Percentiles rank a stretch among this genome's conserved stretches.
phyloP scores from a whole-genome alignment of 2,888 invertebrate species.

The Tinea pellionella region DNA sequence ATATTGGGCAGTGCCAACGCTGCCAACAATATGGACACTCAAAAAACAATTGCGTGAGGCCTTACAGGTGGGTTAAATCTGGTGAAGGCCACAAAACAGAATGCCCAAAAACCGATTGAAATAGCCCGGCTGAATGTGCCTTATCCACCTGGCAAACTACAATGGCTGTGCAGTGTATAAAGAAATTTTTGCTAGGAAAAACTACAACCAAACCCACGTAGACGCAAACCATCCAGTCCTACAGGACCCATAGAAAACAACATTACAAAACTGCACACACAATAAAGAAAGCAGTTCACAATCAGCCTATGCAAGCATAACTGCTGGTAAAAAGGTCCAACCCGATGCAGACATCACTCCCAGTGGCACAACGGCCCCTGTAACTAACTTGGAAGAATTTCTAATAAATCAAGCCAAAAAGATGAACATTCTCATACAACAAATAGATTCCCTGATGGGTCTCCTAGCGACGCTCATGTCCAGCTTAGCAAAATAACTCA shows the following conservation, averaged over 20 bases:
- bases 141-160: conserved; percentile 19
- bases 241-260: not conserved
- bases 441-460: no score
- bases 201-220: not conserved
- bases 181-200: conserved; percentile 16
- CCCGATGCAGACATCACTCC: no score
- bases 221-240: not conserved
- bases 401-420: no score
- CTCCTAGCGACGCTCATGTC: no score
- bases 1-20: conserved; percentile 12
- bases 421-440: no score
- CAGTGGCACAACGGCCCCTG: no score
- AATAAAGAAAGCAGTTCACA: not conserved
- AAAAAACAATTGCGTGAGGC: conserved; percentile 19
- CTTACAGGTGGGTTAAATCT: conserved; percentile 20
- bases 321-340: no score
- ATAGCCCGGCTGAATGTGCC: conserved; percentile 17
- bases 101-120: conserved; percentile 12
- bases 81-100: conserved; percentile 17
- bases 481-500: no score
- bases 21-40: conserved; percentile 20
- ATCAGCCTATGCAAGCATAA: not conserved
- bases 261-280: not conserved
- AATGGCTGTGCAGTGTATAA: conserved; percentile 19
- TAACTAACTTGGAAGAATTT: no score